phyloP scores from a whole-genome alignment of 2,113 vertebrate species.

The Pomatostomus ruficeps region DNA sequence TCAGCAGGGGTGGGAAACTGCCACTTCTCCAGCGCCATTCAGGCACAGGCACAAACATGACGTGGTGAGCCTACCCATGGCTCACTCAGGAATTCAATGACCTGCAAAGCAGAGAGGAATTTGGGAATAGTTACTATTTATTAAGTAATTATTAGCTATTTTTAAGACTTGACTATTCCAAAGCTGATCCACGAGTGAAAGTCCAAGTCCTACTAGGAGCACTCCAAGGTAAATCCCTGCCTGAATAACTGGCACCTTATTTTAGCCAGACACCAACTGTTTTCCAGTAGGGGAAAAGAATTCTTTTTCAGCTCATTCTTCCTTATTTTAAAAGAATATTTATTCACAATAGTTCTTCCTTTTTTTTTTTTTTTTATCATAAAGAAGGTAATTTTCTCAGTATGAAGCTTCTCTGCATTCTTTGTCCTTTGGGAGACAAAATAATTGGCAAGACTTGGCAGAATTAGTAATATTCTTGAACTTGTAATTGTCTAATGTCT shows the following conservation, averaged over 20 bases:
- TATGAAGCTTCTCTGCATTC: not conserved
- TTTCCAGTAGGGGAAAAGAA: not conserved
- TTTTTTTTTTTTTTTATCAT: not conserved
- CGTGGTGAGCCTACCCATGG: not conserved
- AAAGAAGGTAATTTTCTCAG: not conserved
- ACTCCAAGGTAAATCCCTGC: not conserved
- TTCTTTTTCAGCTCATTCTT: not conserved
- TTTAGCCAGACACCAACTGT: not conserved
- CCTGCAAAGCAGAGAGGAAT: not conserved
- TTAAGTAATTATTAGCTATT: not conserved
- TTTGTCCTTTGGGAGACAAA: slow-evolving; percentile 9
- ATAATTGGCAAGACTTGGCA: slow-evolving; percentile 25
- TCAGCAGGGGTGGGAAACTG: not conserved
- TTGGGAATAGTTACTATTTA: not conserved
- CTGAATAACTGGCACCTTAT: not conserved
- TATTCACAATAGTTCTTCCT: not conserved
- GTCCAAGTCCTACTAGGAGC: not conserved
- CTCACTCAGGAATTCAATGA: not conserved
- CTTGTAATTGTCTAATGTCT: slow-evolving; percentile 23
- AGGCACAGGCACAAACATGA: not conserved
- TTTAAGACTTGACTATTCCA: not conserved
- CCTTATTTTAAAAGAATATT: not conserved
- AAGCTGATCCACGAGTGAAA: not conserved
- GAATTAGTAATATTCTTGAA: slow-evolving; percentile 37
- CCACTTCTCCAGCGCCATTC: not conserved